Percentiles rank a stretch among this genome's conserved stretches.
These are phyloP conservation scores for Eupithecia abbreviata DNA, from an alignment of 2,888 invertebrate genomes.

Conservation along the genomic window DNA sequence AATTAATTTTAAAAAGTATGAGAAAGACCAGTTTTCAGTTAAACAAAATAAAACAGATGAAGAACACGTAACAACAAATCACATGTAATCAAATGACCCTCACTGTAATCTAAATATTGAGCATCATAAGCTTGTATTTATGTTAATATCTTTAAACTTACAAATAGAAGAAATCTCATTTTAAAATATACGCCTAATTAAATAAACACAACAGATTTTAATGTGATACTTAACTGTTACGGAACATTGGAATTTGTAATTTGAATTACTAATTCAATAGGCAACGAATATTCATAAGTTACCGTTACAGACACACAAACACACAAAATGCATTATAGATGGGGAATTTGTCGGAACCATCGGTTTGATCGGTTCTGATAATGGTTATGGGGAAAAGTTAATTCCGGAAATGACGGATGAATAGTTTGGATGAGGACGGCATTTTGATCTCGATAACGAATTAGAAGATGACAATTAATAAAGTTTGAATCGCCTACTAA, in stretches of 20 bases:
- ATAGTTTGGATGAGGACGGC: constrained; percentile 28
- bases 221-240: constrained; percentile 39
- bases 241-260: constrained; percentile 45
- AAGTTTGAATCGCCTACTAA: not conserved
- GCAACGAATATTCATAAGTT: constrained; percentile 45
- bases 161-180: constrained; percentile 3
- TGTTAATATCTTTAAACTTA: constrained; percentile 14
- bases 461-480: constrained; percentile 17
- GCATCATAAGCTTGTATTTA: constrained; percentile 22
- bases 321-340: constrained; percentile 36
- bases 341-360: constrained; percentile 34
- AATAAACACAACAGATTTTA: constrained; percentile 48
- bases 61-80: not conserved
- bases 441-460: constrained; percentile 30
- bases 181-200: constrained; percentile 44
- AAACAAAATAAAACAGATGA: not conserved
- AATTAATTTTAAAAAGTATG: not conserved
- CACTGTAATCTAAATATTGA: constrained; percentile 20
- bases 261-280: constrained; percentile 55
- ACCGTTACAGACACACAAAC: constrained; percentile 34
- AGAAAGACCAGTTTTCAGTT: not conserved
- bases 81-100: constrained; percentile 2
- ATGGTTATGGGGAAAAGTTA: constrained; percentile 31
- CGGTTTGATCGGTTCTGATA: constrained; percentile 31
- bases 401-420: constrained; percentile 31